phyloP scores from a whole-genome alignment of 2,797 vertebrate species.

The Syncerus caffer region DNA sequence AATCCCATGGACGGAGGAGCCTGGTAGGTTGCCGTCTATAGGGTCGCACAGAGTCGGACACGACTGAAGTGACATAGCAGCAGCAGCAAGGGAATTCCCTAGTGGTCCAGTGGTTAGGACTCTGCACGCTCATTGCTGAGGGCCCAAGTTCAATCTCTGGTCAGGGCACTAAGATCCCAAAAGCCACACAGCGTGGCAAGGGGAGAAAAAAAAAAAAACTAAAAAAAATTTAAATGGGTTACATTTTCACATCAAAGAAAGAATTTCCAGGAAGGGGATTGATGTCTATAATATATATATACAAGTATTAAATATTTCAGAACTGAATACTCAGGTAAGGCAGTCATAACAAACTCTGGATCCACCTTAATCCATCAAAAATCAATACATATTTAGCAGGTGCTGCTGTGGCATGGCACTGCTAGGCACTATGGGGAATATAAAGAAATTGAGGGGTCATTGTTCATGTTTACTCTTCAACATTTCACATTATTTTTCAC shows the following conservation, averaged over 20 bases:
- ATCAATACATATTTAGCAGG: neutral
- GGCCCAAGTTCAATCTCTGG: neutral
- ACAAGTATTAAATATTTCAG: conserved; percentile 14
- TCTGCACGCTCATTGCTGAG: neutral
- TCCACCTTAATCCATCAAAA: neutral
- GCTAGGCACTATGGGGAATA: neutral
- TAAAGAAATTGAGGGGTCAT: neutral
- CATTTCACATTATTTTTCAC: neutral
- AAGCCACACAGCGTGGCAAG: neutral
- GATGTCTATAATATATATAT: neutral
- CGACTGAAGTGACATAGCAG: neutral
- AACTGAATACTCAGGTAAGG: conserved; percentile 16
- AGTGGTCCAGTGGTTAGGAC: neutral
- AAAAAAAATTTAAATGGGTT: neutral
- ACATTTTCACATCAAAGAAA: conserved; percentile 29
- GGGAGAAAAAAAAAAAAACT: neutral
- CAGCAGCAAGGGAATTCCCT: neutral
- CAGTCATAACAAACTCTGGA: neutral
- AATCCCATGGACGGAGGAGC: neutral
- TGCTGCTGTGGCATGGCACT: neutral
- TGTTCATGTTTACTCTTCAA: neutral
- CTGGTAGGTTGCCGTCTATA: neutral
- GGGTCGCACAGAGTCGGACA: neutral
- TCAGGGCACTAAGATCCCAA: neutral
- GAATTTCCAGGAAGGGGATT: neutral